Conservation (phyloP, 1,140 invertebrate species). For the Heterodera carotae region DNA sequence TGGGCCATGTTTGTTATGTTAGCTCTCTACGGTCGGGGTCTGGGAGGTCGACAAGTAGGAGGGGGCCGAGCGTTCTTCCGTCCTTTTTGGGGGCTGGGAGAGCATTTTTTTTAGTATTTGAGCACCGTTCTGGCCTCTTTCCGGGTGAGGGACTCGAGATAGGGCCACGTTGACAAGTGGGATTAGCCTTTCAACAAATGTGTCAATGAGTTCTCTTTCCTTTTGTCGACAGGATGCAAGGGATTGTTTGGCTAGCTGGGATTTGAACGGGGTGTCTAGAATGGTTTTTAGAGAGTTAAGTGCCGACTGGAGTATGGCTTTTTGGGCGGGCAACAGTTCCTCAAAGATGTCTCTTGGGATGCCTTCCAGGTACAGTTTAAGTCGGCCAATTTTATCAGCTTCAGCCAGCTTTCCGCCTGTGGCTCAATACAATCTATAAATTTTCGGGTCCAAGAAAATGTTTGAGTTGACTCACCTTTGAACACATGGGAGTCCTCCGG, state of each 20-base stretch:
- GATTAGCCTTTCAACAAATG: constrained; percentile 11
- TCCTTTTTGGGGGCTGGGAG: no score
- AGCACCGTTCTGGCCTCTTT: no score
- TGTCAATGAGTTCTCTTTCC: background rate
- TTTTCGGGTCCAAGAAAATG: constrained; percentile 11
- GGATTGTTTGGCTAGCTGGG: constrained; percentile 13
- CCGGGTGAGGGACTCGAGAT: no score
- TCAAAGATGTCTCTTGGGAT: constrained; percentile 1
- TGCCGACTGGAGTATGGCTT: background rate
- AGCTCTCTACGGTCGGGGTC: background rate
- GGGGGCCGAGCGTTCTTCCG: no score
- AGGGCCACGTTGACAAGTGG: no score
- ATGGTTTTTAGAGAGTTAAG: background rate
- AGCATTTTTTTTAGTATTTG: no score
- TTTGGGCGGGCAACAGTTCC: background rate
- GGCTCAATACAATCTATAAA: constrained; percentile 15
- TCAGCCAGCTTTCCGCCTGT: background rate
- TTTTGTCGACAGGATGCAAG: constrained; percentile 2
- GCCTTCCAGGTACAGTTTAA: constrained; percentile 7
- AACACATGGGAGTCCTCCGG: background rate
- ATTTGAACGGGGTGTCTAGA: constrained; percentile 1
- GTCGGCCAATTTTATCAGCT: constrained; percentile 5
- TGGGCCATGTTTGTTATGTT: background rate
- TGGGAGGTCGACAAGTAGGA: background rate
- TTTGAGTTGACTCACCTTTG: background rate